These are phyloP conservation scores for Apostichopus californicus DNA, from an alignment of 35 echinoderm and acorn worm species.

Conservation along the genomic window DNA sequence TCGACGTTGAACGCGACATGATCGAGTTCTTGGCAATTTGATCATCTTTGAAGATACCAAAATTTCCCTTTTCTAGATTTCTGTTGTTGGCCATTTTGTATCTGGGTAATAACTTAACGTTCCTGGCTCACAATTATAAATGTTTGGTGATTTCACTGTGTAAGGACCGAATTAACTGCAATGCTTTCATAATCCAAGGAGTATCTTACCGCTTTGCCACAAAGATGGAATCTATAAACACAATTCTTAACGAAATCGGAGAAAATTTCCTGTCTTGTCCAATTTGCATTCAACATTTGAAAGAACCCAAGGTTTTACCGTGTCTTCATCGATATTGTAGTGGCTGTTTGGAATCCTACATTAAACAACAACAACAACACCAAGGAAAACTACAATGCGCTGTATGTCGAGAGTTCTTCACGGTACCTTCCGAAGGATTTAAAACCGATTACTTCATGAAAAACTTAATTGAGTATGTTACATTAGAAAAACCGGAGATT, in stretches of 20 bases:
- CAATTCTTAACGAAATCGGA: neutral
- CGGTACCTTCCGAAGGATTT: neutral
- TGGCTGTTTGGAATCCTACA: neutral
- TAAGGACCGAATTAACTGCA: no score
- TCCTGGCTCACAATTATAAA: no score
- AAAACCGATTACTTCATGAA: neutral
- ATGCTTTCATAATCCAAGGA: no score
- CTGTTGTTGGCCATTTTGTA: no score
- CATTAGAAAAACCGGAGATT: neutral
- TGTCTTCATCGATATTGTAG: neutral
- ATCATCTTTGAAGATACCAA: no score
- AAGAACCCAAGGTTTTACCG: neutral
- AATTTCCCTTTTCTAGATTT: no score
- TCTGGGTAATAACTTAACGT: no score
- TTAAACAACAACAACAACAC: no score
- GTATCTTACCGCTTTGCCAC: neutral
- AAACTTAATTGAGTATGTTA: neutral
- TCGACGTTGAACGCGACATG: no score
- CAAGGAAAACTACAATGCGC: neutral
- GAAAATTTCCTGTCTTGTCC: neutral
- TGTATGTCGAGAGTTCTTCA: neutral
- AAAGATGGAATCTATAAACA: neutral
- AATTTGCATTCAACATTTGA: neutral
- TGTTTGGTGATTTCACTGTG: no score
- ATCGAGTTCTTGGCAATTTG: no score